Conservation (phyloP, 1,140 invertebrate genomes). For the Palaemon carinicauda region DNA sequence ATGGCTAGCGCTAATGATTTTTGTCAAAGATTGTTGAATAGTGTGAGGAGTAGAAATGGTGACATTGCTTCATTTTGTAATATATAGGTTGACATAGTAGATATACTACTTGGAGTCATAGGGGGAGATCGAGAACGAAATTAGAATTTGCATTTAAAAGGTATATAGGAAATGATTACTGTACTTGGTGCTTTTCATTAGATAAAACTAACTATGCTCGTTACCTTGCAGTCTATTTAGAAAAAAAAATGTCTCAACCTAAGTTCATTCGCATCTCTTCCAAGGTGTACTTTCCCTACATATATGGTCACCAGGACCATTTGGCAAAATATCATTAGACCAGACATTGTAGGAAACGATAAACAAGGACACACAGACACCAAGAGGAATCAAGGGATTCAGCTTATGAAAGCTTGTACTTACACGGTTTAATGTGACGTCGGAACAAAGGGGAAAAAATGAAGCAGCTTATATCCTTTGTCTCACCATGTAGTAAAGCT, state of each 20-base stretch:
- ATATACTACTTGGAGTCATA: conserved; percentile 14
- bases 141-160: background rate
- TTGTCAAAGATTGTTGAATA: background rate
- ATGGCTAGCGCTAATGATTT: background rate
- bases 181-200: conserved; percentile 31
- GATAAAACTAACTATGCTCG: conserved; percentile 12
- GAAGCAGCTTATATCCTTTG: too few relatives aligned
- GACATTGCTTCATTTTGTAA: conserved; percentile 16
- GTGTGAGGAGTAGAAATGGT: background rate
- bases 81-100: conserved; percentile 21
- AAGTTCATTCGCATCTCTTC: background rate
- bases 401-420: background rate
- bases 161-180: background rate
- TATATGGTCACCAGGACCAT: too few relatives aligned
- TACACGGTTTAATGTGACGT: too few relatives aligned
- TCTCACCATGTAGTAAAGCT: too few relatives aligned
- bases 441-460: too few relatives aligned
- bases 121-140: conserved; percentile 1
- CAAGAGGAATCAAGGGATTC: conserved; percentile 26
- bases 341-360: conserved; percentile 52
- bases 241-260: background rate
- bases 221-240: conserved; percentile 42
- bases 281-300: conserved; percentile 40
- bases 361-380: conserved; percentile 53
- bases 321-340: conserved; percentile 37